Conservation (phyloP, 2,888 invertebrate species). For the Pterobdella sp. region DNA sequence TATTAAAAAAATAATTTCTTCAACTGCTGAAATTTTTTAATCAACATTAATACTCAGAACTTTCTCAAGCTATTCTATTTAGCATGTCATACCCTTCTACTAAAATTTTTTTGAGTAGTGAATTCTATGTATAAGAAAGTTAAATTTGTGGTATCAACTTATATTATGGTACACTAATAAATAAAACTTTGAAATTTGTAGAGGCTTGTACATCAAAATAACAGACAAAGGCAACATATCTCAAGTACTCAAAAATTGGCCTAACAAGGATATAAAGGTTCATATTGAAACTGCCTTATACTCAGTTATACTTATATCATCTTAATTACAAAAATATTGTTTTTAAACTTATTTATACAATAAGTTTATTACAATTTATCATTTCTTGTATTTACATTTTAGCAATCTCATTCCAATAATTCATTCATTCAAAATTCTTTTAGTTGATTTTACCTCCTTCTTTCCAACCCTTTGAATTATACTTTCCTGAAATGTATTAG, state of each 20-base stretch:
- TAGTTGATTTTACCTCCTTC: too few species aligned
- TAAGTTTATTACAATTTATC: neutral
- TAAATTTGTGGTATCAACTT: neutral
- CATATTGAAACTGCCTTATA: constrained; percentile 12
- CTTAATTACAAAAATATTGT: too few species aligned
- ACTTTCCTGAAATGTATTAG: too few species aligned
- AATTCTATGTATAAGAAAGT: neutral
- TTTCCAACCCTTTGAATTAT: too few species aligned
- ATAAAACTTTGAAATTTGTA: too few species aligned
- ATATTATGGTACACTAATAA: too few species aligned
- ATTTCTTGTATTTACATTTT: neutral
- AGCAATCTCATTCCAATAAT: neutral
- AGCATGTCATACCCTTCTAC: too few species aligned
- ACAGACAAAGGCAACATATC: constrained; percentile 89
- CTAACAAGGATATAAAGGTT: constrained; percentile 54
- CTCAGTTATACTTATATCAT: neutral
- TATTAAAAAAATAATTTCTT: too few species aligned
- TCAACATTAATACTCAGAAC: too few species aligned
- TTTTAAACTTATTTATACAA: neutral
- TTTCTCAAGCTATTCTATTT: too few species aligned
- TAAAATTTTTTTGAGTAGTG: neutral
- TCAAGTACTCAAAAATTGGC: constrained; percentile 87
- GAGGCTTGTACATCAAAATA: constrained; percentile 86
- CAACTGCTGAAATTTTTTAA: too few species aligned
- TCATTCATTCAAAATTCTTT: neutral